A percentile compares a stretch with the other conserved stretches of the same genome.
phyloP scores from a whole-genome alignment of 2,888 invertebrate species.

The Cosmia trapezina region DNA sequence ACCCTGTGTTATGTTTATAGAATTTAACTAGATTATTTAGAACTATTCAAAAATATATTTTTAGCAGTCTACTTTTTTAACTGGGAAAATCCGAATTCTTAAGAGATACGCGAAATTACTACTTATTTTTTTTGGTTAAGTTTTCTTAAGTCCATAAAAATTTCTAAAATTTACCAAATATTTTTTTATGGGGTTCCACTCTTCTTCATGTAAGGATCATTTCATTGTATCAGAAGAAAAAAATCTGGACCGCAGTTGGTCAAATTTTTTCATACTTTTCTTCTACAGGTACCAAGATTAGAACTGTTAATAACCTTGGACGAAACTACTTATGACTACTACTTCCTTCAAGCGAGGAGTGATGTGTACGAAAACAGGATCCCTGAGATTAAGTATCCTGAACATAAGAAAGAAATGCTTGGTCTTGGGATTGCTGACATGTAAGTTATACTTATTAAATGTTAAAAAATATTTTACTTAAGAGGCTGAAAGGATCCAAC shows the following conservation, averaged over 20 bases:
- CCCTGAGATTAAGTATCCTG: slow-evolving; percentile 94
- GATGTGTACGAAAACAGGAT: slow-evolving; percentile 95
- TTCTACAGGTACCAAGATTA: slow-evolving; percentile 90
- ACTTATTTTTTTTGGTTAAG: too few species aligned
- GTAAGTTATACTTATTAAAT: slow-evolving; percentile 89
- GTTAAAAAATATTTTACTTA: background rate
- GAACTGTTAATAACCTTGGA: slow-evolving; percentile 92
- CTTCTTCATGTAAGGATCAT: background rate
- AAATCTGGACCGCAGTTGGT: background rate
- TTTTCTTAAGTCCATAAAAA: too few species aligned
- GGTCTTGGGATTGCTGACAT: slow-evolving; percentile 97
- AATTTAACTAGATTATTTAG: too few species aligned
- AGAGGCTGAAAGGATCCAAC: background rate
- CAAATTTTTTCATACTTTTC: background rate
- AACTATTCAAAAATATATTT: too few species aligned
- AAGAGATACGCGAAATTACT: too few species aligned
- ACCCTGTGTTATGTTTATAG: too few species aligned
- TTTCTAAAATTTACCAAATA: too few species aligned
- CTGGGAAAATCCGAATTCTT: too few species aligned
- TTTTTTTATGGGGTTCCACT: too few species aligned
- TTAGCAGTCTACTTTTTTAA: too few species aligned
- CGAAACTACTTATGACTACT: slow-evolving; percentile 94
- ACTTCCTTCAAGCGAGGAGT: slow-evolving; percentile 95
- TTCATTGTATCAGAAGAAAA: background rate
- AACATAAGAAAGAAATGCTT: slow-evolving; percentile 94